phyloP scores from a whole-genome alignment of 2,797 vertebrate species.

The Pangasius larnaudii region DNA sequence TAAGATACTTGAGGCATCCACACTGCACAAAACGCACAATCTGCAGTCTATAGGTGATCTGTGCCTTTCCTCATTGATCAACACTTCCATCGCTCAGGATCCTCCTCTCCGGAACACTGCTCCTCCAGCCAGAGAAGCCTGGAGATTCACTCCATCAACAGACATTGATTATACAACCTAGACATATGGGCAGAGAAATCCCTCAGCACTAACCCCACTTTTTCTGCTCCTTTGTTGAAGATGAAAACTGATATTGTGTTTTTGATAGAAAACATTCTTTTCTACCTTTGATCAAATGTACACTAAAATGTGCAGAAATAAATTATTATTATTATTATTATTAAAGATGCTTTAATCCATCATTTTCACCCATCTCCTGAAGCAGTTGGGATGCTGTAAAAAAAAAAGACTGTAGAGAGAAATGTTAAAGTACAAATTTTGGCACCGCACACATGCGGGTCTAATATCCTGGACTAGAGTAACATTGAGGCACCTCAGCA shows the following conservation, averaged over 20 bases:
- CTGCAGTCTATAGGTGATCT: constrained; percentile 16
- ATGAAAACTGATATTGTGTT: not conserved
- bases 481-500: not conserved
- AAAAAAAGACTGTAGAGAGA: not conserved
- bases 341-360: not conserved
- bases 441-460: not conserved
- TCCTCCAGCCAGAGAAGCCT: not conserved
- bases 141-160: constrained; percentile 39
- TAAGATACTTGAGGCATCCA: not conserved
- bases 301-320: not conserved
- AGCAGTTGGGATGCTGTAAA: not conserved
- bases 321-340: too few relatives aligned
- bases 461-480: not conserved
- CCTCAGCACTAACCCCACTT: constrained; percentile 18
- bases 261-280: not conserved
- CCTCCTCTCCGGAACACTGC: constrained; percentile 5
- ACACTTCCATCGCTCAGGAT: constrained; percentile 26
- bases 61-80: constrained; percentile 26
- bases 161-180: constrained; percentile 28
- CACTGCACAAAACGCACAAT: not conserved
- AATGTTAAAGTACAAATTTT: not conserved
- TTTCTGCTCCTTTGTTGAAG: constrained; percentile 22
- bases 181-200: constrained; percentile 21
- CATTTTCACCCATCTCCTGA: not conserved
- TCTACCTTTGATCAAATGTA: not conserved